These are phyloP conservation scores for Diploptera punctata DNA, from an alignment of 2,888 invertebrate genomes.

Conservation along the genomic window DNA sequence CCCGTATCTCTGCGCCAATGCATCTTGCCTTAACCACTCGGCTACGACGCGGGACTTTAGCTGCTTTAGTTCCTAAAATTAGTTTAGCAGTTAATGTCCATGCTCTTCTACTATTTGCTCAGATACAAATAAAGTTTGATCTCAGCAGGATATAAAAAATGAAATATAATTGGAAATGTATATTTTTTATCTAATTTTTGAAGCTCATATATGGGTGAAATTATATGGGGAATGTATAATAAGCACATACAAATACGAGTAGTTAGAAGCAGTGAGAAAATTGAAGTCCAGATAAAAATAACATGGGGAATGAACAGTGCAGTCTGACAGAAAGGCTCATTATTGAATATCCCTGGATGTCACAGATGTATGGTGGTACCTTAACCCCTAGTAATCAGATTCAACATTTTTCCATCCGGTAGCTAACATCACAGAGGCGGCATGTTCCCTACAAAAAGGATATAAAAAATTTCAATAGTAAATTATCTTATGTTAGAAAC, in stretches of 20 bases:
- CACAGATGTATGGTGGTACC: constrained; percentile 17
- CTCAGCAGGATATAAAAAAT: not conserved
- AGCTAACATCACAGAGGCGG: not conserved
- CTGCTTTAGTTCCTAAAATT: no score
- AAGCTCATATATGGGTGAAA: no score
- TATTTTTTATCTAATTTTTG: no score
- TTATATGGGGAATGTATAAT: not conserved
- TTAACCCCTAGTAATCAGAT: constrained; percentile 26
- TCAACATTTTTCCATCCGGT: not conserved
- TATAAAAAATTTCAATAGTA: not conserved
- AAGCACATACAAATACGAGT: not conserved
- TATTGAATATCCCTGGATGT: constrained; percentile 30
- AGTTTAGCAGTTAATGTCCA: no score
- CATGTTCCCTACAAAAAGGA: no score
- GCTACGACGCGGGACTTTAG: no score
- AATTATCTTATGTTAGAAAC: constrained; percentile 15
- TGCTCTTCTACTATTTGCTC: no score
- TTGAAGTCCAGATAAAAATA: not conserved
- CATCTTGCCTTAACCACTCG: no score
- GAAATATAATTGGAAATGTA: no score
- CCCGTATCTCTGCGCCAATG: no score
- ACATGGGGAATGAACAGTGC: not conserved
- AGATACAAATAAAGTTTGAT: not conserved
- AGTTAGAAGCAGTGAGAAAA: not conserved
- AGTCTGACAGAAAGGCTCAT: constrained; percentile 19